Evolutionary conservation across 1,140 invertebrate species (phyloP), one percentile per base, ranked within the genome.

Genomic region (Diachasmimorpha longicaudata): DNA sequence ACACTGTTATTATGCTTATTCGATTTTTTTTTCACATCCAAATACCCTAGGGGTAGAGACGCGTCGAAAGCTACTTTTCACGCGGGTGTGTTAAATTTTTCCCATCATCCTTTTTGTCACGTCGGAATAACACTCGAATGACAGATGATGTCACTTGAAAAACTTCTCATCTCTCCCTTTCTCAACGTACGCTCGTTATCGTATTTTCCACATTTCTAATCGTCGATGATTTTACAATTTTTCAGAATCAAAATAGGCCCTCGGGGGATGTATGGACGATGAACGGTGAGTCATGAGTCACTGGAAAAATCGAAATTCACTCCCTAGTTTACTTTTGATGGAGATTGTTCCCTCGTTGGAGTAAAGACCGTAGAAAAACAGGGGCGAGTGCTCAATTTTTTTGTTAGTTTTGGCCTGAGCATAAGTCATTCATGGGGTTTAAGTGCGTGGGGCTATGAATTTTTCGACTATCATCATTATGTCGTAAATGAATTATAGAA

Each of bases 221-320:
- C 68, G 25, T 70, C 67, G 36, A 75, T 75, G 74, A 75, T 70
- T 70, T 37, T 23, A 63, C 74, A 46, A 75, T 70, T 70, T 70
- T 75, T 70, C 46, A 75, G 23, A 25, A 63, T 63, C 58, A 63
- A 63, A 63, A 63, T 11, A 63, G 58, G 8, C 5, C 58, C 58
- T 25, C 8, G 58, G 58, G 58, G 58, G 23, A 63, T 63, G 14
- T n/a, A 63, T 19, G 48, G 16, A 19, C 14, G 44, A 10, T 9
- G 44, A 58, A 58, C 16, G 6, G 58, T 63, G 58, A 63, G 19
- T 63, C 58, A 25, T 25, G 58, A 63, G 58, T 63, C 21, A 13
- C 14, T n/a, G 19, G 58, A 63, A 31, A 63, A 31, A 63, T 63
- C 58, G 58, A 63, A 25, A 63, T 63, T 25, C 58, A 63, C 23